These are phyloP conservation scores for Thalassaphorura encarpata DNA, from an alignment of 1,140 invertebrate genomes.

Conservation along the genomic window DNA sequence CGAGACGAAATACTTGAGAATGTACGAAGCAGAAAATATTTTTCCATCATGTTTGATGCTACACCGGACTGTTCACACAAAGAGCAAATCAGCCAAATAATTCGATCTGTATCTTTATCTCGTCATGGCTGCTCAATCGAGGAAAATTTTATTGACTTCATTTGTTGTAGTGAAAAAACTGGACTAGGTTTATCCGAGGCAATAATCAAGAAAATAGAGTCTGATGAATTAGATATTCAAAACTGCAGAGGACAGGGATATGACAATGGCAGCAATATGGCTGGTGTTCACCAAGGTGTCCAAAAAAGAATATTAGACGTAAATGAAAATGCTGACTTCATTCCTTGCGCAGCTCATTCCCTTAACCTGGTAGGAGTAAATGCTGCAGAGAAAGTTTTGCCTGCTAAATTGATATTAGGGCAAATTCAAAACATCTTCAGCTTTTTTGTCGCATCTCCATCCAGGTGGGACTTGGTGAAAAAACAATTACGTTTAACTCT, in stretches of 20 bases:
- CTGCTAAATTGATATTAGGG: background rate
- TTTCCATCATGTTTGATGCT: constrained; percentile 33
- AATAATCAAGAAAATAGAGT: constrained; percentile 26
- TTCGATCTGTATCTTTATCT: constrained; percentile 20
- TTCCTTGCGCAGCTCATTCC: constrained; percentile 35
- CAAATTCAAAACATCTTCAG: background rate
- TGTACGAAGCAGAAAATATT: constrained; percentile 30
- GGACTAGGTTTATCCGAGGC: constrained; percentile 1
- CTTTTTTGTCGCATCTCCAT: background rate
- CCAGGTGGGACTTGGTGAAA: background rate
- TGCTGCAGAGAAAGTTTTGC: background rate
- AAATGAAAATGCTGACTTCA: constrained; percentile 32
- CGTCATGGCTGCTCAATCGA: constrained; percentile 12
- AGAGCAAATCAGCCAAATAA: constrained; percentile 32
- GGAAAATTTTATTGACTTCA: constrained; percentile 28
- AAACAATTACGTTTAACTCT: background rate
- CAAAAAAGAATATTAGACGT: constrained; percentile 34
- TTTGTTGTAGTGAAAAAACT: constrained; percentile 10
- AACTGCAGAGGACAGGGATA: constrained; percentile 35
- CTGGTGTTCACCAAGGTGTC: constrained; percentile 33
- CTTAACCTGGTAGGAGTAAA: constrained; percentile 19
- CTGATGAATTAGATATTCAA: constrained; percentile 17
- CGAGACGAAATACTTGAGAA: background rate
- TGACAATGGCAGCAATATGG: constrained; percentile 37
- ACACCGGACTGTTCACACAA: constrained; percentile 33